Conservation (phyloP, 2,113 vertebrate species). For the Hippocampus guttulatus region DNA sequence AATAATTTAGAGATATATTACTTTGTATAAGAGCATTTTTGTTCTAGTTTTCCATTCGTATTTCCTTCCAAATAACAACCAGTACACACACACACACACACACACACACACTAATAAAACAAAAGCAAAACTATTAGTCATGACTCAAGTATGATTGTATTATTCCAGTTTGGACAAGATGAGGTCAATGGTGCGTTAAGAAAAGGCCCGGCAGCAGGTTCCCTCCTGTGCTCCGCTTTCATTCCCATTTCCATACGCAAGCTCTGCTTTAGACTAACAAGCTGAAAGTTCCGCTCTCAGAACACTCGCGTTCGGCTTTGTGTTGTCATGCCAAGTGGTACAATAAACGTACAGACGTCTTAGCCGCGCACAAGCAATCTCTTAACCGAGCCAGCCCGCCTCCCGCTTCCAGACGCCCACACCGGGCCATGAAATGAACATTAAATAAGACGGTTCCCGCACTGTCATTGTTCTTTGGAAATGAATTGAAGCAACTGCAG, state of each 20-base stretch:
- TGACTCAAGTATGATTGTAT: conserved; percentile 38
- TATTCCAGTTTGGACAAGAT: conserved; percentile 43
- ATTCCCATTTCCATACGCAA: conserved; percentile 36
- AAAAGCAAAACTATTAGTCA: conserved; percentile 38
- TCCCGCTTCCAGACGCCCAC: conserved; percentile 61
- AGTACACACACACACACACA: background rate
- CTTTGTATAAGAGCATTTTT: background rate
- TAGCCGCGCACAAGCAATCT: conserved; percentile 35
- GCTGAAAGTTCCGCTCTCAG: conserved; percentile 51
- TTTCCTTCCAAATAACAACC: conserved; percentile 15
- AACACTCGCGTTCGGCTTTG: conserved; percentile 47
- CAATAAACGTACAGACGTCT: conserved; percentile 39
- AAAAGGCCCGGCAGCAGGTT: conserved; percentile 46
- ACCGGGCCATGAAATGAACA: conserved; percentile 61
- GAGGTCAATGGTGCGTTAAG: conserved; percentile 43
- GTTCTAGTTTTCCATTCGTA: conserved; percentile 1
- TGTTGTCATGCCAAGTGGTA: conserved; percentile 47
- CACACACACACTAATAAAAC: conserved; percentile 26
- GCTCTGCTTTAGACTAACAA: conserved; percentile 51
- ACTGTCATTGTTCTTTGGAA: conserved; percentile 66
- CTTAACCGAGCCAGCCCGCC: conserved; percentile 44
- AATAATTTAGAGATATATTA: too few relatives aligned
- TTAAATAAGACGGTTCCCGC: conserved; percentile 56
- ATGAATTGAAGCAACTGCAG: conserved; percentile 64
- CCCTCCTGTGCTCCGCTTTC: conserved; percentile 34